Percentiles rank a stretch among this genome's conserved stretches.
These are phyloP conservation scores for Amblyteles armatorius DNA, from an alignment of 2,888 invertebrate species.

Conservation along the genomic window DNA sequence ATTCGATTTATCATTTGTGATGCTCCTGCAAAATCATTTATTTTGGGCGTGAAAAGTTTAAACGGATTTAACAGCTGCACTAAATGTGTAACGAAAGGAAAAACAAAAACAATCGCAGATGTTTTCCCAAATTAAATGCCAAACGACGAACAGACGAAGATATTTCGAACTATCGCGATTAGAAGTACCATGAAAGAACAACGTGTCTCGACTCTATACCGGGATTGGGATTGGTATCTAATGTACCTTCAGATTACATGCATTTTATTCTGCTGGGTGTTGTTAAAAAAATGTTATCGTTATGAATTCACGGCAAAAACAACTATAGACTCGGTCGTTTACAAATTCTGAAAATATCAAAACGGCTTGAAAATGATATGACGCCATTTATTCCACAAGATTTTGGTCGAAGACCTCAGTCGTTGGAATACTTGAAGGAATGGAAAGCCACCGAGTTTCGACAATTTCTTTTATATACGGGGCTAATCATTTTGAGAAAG, in stretches of 20 bases:
- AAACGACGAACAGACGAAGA: too few relatives aligned
- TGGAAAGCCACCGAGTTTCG: slow-evolving; percentile 70
- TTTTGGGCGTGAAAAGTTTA: too few relatives aligned
- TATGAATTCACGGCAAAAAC: slow-evolving; percentile 54
- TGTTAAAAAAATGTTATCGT: slow-evolving; percentile 51
- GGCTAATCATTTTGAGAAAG: slow-evolving; percentile 49
- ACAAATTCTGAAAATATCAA: slow-evolving; percentile 54
- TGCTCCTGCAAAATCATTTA: too few relatives aligned
- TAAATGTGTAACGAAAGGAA: too few relatives aligned
- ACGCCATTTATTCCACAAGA: slow-evolving; percentile 48
- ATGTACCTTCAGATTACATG: slow-evolving; percentile 56
- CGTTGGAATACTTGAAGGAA: slow-evolving; percentile 43
- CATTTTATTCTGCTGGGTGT: slow-evolving; percentile 56
- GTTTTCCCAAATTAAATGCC: too few relatives aligned
- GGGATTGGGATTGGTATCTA: too few relatives aligned
- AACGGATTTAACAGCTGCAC: too few relatives aligned
- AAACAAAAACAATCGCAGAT: too few relatives aligned
- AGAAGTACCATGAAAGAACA: too few relatives aligned
- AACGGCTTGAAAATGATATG: slow-evolving; percentile 51
- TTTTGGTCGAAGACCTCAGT: slow-evolving; percentile 53
- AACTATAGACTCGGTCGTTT: slow-evolving; percentile 58
- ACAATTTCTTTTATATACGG: slow-evolving; percentile 60
- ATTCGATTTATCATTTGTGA: too few relatives aligned
- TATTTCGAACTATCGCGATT: too few relatives aligned
- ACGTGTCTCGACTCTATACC: too few relatives aligned